Base-by-base conservation (phyloP, 2,888 invertebrate species). In the Drosophila diplacantha region DNA sequence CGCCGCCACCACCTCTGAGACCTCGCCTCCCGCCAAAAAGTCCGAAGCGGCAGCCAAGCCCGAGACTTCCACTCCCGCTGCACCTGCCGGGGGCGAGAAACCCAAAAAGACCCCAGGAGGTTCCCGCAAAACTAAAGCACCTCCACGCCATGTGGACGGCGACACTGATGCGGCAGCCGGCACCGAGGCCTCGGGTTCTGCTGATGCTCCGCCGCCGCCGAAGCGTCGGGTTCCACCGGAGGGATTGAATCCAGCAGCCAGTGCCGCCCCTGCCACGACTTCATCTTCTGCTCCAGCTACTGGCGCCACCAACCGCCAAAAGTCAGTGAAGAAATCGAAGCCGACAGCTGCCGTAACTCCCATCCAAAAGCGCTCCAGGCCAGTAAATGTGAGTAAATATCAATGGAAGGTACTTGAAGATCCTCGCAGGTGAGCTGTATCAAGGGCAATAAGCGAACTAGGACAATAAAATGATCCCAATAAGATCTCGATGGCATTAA, bases 121-220 rank as follows among this genome's bases (percentile, higher is more conserved):
- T 77, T 93, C 94, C 0, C 90, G 94, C 53, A 94, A 93, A 87
- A 93, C 94, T 64, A 92, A 93, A 72, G 93, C 93, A 0, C 93
- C 92, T 5, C 53, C 67, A 6, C 60, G 58, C 2, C 82, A 82
- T 64, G 80, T 81, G 12, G 80, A 71, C 34, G 82, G 87, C 88
- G 88, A 66, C 75, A 83, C 68, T 6, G 86, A 87, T 5, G 35
- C 14, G 14, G 85, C 84, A 14, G 24, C 62, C 47, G 1, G 12
- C 18, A 29, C 55, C 12, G 31, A 29, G 11, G 57, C 56, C 31
- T 47, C 69, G 20, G 35, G 12, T 12, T 26, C 47, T n/a, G 14
- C 57, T 52, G 31, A 75, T 47, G 55, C 49, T n/a, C 70, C 73
- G 3, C 85, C 85, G 11, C 75, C 85, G 3, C 44, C 78, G 0